Conservation (phyloP, 2,113 vertebrate species). For the Apaloderma vittatum region DNA sequence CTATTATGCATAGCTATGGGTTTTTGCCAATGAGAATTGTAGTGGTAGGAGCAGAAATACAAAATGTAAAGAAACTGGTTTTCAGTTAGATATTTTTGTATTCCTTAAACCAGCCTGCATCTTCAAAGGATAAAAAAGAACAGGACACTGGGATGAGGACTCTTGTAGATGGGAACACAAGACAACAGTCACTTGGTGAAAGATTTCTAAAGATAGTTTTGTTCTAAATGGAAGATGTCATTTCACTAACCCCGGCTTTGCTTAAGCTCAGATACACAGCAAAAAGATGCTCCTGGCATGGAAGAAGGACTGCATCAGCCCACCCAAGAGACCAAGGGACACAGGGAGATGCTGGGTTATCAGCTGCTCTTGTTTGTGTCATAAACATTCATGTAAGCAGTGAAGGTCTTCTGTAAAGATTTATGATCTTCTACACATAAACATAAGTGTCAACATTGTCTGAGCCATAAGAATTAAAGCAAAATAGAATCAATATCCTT, state of each 20-base stretch:
- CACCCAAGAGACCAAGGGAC: background rate
- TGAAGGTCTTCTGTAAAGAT: background rate
- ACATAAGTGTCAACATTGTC: accelerated
- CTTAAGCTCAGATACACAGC: background rate
- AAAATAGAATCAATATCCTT: background rate
- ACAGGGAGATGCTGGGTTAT: background rate
- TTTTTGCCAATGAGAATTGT: background rate
- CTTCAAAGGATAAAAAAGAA: background rate
- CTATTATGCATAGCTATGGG: background rate
- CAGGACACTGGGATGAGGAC: background rate
- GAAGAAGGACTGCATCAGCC: background rate
- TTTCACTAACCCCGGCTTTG: background rate
- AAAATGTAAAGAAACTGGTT: background rate
- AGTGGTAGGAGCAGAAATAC: background rate
- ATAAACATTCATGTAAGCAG: background rate
- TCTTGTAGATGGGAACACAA: background rate
- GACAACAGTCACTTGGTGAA: background rate
- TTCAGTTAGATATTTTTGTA: background rate
- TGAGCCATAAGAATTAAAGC: background rate
- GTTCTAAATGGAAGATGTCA: background rate
- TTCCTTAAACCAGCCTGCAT: background rate
- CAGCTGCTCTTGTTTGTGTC: background rate
- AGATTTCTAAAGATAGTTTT: background rate
- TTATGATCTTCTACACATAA: background rate
- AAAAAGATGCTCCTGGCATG: background rate